Conservation (phyloP, 2,888 invertebrate genomes). For the Melikaiella ostensackeni region DNA sequence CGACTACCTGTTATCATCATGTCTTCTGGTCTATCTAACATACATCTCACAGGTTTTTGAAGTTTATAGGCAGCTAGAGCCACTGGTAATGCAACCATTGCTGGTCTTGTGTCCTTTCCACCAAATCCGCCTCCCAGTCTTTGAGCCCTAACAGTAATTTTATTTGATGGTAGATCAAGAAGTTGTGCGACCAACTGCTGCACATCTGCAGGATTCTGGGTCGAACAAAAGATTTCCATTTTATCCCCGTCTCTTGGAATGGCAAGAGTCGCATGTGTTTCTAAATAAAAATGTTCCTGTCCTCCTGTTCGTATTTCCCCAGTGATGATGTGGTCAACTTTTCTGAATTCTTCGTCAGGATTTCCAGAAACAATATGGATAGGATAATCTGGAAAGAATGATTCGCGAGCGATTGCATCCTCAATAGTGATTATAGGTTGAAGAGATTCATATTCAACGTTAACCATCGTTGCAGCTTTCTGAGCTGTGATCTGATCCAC, state of each 20-base stretch:
- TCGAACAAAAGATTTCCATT: slow-evolving; percentile 88
- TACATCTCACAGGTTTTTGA: slow-evolving; percentile 87
- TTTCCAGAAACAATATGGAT: slow-evolving; percentile 83
- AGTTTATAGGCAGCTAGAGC: slow-evolving; percentile 88
- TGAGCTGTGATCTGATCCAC: slow-evolving; percentile 88
- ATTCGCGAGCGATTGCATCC: slow-evolving; percentile 87
- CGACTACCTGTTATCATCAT: slow-evolving; percentile 92
- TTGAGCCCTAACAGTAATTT: slow-evolving; percentile 86
- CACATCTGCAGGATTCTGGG: slow-evolving; percentile 88
- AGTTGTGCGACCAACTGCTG: slow-evolving; percentile 84
- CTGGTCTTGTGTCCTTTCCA: slow-evolving; percentile 90
- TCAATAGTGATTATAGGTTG: slow-evolving; percentile 90
- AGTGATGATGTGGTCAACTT: slow-evolving; percentile 84
- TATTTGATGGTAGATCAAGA: slow-evolving; percentile 85
- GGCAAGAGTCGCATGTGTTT: slow-evolving; percentile 86
- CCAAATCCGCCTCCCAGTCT: slow-evolving; percentile 96
- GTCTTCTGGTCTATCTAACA: slow-evolving; percentile 95
- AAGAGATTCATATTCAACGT: slow-evolving; percentile 88
- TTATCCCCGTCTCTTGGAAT: slow-evolving; percentile 86
- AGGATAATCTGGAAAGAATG: slow-evolving; percentile 82
- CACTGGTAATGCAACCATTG: slow-evolving; percentile 84
- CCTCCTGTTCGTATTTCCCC: slow-evolving; percentile 90
- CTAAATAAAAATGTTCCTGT: slow-evolving; percentile 97
- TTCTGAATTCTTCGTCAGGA: slow-evolving; percentile 82
- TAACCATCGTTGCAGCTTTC: slow-evolving; percentile 87